A percentile compares a stretch with the other conserved stretches of the same genome.
These are phyloP conservation scores for Xestoiulus laeticollis DNA, from an alignment of 2,888 invertebrate species.

Conservation along the genomic window DNA sequence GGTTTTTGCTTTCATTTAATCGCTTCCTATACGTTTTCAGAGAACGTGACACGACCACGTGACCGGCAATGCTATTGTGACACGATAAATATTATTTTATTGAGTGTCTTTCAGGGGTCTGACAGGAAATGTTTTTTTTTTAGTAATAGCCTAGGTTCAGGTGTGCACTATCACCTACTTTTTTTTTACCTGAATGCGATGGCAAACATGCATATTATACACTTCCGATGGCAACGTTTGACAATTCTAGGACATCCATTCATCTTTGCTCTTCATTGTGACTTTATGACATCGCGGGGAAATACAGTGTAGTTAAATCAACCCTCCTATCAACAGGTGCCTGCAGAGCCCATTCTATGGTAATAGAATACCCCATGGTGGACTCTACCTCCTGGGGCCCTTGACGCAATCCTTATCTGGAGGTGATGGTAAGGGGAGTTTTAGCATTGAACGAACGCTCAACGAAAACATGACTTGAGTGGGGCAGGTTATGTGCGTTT, in stretches of 20 bases:
- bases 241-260: background rate
- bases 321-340: background rate
- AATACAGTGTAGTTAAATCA: background rate
- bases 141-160: constrained; percentile 17
- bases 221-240: background rate
- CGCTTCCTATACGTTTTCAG: background rate
- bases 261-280: background rate
- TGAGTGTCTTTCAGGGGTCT: background rate
- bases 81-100: background rate
- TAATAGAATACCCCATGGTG: too few relatives aligned
- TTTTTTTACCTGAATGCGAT: background rate
- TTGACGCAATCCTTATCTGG: background rate
- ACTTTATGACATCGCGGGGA: background rate
- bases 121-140: background rate
- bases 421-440: background rate
- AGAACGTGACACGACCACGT: background rate
- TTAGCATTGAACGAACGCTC: background rate
- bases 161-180: constrained; percentile 12
- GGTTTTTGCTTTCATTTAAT: background rate
- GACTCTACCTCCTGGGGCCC: too few relatives aligned
- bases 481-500: too few relatives aligned
- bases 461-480: too few relatives aligned
- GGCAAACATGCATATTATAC: background rate
- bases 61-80: background rate
- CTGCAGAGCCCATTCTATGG: background rate